These are phyloP conservation scores for Thymallus thymallus DNA, from an alignment of 2,113 vertebrate species.

Conservation along the genomic window DNA sequence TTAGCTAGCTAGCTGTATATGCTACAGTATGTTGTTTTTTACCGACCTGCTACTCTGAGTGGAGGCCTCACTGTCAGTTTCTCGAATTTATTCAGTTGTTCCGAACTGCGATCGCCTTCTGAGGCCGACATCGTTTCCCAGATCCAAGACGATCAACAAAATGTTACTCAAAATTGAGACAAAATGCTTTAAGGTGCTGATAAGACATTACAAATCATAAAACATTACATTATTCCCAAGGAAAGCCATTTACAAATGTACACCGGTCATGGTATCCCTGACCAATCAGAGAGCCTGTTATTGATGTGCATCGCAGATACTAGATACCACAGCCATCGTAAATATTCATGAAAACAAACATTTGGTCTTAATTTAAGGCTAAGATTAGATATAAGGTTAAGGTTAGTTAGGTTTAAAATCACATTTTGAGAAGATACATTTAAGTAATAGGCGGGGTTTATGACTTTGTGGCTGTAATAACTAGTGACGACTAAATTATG, in stretches of 20 bases:
- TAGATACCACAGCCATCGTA: too few relatives aligned
- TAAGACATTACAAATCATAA: constrained; percentile 45
- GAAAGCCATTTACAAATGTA: constrained; percentile 58
- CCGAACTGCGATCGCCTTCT: constrained; percentile 54
- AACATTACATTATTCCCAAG: constrained; percentile 37
- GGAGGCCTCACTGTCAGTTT: constrained; percentile 83
- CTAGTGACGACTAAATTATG: too few relatives aligned
- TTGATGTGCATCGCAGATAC: constrained; percentile 24
- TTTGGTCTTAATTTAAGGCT: too few relatives aligned
- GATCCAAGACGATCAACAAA: constrained; percentile 40
- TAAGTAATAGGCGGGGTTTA: too few relatives aligned
- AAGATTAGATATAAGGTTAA: too few relatives aligned
- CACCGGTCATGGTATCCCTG: background rate
- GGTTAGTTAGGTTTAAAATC: too few relatives aligned
- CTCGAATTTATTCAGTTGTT: constrained; percentile 81
- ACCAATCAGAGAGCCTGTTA: constrained; percentile 69
- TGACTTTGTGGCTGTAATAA: too few relatives aligned
- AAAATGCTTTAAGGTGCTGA: constrained; percentile 42
- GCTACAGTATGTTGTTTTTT: constrained; percentile 43
- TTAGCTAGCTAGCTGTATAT: constrained; percentile 23
- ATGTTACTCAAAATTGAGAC: constrained; percentile 40
- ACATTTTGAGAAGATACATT: too few relatives aligned
- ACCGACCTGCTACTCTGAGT: constrained; percentile 81
- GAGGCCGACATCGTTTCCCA: constrained; percentile 65
- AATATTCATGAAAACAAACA: too few relatives aligned